Evolutionary conservation across 2,113 vertebrate genomes (phyloP), one percentile per base, ranked within the genome.

Genomic region (Micromys minutus): DNA sequence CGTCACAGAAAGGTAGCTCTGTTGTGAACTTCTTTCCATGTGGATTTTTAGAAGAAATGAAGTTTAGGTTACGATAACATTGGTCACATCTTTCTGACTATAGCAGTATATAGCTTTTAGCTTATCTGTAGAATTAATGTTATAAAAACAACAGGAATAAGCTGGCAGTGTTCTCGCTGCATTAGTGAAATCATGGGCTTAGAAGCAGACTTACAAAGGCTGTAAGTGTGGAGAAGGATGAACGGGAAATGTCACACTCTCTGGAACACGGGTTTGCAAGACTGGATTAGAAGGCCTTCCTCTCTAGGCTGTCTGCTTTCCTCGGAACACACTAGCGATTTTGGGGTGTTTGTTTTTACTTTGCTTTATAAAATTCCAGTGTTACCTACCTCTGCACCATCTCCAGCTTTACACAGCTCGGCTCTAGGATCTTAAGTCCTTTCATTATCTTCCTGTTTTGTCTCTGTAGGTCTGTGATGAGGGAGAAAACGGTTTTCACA

Each of bases 381-480:
- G 80, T 94, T 34, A 79, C 91, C 71, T 77, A 19, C 31, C 19
- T 80, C 42, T 67, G 45, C 10, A 29, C 57, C 31, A 52, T 74
- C 80, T 89, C 81, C 76, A 8, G 55, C 85, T 89, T 72, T 71
- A n/a, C 76, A 2, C 79, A 88, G 76, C 59, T 93, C 97, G 81
- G 84, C 81, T 95, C 81, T 72, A 72, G 93, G 95, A 88, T 90
- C 85, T 95, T 88, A 72, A 96, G 83, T 9, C 80, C 93, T 95
- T 83, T 75, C 69, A 76, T 95, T 97, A 95, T 96, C 61, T 42
- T 96, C 91, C 85, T 71, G 52, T 29, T 63, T 93, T 79, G n/a
- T 84, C 90, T 95, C 94, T 92, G 96, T 95, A 93, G 90, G 92
- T 89, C 90, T 97, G 96, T 94, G 79, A 89, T 90, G 80, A 57